phyloP scores from a whole-genome alignment of 2,113 vertebrate species.

The Archocentrus centrarchus region DNA sequence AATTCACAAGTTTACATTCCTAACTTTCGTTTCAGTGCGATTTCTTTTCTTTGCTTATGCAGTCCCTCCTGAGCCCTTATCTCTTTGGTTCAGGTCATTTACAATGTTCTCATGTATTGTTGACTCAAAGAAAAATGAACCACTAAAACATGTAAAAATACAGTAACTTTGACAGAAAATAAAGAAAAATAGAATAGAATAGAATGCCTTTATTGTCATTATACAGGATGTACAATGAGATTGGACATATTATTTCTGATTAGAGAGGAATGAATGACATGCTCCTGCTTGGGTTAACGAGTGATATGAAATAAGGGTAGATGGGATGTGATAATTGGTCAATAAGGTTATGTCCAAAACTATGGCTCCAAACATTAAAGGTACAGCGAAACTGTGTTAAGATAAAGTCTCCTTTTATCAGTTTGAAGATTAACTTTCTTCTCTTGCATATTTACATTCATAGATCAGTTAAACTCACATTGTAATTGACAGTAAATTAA shows the following conservation, averaged over 20 bases:
- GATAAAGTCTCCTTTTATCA: no score
- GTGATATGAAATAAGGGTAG: not conserved
- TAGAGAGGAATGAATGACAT: not conserved
- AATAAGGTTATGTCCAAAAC: not conserved
- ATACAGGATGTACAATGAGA: no score
- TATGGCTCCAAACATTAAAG: not conserved
- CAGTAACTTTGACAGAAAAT: not conserved
- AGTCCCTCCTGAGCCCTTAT: slow-evolving; percentile 63
- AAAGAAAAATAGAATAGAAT: no score
- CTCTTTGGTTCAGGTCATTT: slow-evolving; percentile 52
- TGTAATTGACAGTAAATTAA: not conserved
- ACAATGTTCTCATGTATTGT: not conserved
- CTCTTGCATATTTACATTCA: not conserved
- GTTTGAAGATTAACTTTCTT: not conserved
- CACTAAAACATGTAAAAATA: slow-evolving; percentile 15
- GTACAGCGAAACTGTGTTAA: not conserved
- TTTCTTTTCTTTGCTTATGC: slow-evolving; percentile 27
- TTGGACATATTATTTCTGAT: not conserved
- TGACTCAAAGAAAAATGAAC: slow-evolving; percentile 9
- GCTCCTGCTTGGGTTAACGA: not conserved
- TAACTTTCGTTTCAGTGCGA: slow-evolving; percentile 62
- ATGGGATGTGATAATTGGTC: not conserved
- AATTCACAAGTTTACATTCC: slow-evolving; percentile 56
- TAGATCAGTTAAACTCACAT: no score
- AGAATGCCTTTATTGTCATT: no score